Evolutionary conservation across 92 coral and sea anemone genomes (phyloP).

Genomic region (Scolanthus callimorphus): DNA sequence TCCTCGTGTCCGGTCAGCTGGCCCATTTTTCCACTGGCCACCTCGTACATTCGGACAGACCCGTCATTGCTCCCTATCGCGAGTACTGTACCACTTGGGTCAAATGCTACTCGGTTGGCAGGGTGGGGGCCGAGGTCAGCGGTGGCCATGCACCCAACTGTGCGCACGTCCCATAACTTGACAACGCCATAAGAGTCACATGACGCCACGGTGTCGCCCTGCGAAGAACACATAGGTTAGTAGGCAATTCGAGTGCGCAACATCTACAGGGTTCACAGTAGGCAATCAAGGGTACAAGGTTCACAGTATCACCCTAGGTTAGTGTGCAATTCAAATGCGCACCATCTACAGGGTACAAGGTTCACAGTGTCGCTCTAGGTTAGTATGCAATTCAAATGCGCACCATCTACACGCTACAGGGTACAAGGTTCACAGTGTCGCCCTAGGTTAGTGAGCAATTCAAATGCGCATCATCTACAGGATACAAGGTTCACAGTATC

Average conservation of each 20-base stretch:
- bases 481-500: no score
- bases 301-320: background rate
- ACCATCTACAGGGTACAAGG: no score
- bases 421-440: no score
- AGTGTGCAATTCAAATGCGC: no score
- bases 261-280: no score
- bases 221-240: no score
- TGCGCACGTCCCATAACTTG: conserved; percentile 98
- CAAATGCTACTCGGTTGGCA: conserved; percentile 95
- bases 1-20: conserved; percentile 99
- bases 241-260: no score
- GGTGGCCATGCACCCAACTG: conserved; percentile 90
- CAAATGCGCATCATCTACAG: no score
- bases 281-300: background rate
- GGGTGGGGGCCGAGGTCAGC: conserved; percentile 96
- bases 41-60: conserved; percentile 91
- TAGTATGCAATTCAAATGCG: no score
- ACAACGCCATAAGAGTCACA: conserved; percentile 96
- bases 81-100: conserved; percentile 95
- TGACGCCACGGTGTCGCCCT: conserved; percentile 98
- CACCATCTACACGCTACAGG: no score
- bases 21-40: conserved; percentile 72
- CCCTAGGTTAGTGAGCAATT: no score
- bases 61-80: conserved; percentile 98
- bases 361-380: no score